These are phyloP conservation scores for Athetis lepigone DNA, from an alignment of 2,888 invertebrate genomes.

Conservation along the genomic window DNA sequence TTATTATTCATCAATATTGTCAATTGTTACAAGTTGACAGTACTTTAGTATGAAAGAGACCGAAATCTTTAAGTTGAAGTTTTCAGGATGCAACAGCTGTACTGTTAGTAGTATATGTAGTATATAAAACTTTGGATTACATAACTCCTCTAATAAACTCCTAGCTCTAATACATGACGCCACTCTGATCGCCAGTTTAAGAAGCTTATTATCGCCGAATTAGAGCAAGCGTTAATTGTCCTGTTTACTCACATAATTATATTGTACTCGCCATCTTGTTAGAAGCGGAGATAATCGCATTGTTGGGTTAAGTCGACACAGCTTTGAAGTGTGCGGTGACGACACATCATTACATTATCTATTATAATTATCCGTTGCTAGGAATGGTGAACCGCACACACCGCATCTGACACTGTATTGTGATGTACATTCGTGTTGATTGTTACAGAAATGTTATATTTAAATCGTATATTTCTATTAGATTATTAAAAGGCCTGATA, in stretches of 20 bases:
- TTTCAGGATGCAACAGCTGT: too few relatives aligned
- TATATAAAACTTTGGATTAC: neutral
- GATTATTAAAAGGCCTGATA: too few relatives aligned
- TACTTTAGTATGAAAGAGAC: too few relatives aligned
- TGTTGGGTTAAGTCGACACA: slow-evolving; percentile 30
- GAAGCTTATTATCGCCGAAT: slow-evolving; percentile 48
- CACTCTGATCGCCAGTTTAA: slow-evolving; percentile 15
- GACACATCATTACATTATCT: slow-evolving; percentile 27
- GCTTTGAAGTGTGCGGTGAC: slow-evolving; percentile 31
- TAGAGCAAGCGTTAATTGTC: slow-evolving; percentile 47
- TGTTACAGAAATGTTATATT: neutral
- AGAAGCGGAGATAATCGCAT: slow-evolving; percentile 43
- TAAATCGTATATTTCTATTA: too few relatives aligned
- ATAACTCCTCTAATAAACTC: neutral
- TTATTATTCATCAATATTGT: too few relatives aligned
- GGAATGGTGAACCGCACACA: neutral
- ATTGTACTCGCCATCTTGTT: slow-evolving; percentile 40
- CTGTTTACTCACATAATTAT: slow-evolving; percentile 48
- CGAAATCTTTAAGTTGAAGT: too few relatives aligned
- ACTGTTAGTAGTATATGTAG: too few relatives aligned
- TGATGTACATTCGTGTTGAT: neutral
- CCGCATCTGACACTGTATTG: neutral
- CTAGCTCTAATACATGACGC: neutral
- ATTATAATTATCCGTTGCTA: slow-evolving; percentile 17
- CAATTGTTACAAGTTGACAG: too few relatives aligned